Base-by-base conservation (phyloP, 2,797 vertebrate genomes). In the Brachymystax lenok region DNA sequence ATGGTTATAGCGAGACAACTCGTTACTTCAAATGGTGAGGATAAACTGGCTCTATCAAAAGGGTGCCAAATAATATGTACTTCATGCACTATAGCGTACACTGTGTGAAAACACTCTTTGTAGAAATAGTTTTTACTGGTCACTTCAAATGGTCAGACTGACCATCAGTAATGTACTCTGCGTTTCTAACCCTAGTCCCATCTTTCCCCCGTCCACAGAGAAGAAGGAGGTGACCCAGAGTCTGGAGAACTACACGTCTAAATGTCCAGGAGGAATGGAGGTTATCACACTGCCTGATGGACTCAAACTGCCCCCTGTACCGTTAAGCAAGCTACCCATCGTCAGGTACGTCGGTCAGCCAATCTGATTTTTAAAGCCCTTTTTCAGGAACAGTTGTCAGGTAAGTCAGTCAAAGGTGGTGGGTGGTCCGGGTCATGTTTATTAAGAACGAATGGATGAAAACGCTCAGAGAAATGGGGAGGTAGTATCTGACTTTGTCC, bases 151-250 rank as follows among this genome's bases (percentile, higher is more conserved):
- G 59, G 6, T 21, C 59, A 54, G 69, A 51, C 63, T 46, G n/a
- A 33, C 69, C 54, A 35, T 5, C 27, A 13, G 4, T 19, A 13
- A 33, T 67, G 68, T 74, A 16, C 56, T 68, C 51, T 1, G 17
- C 19, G 16, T 13, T n/a, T 30, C 27, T 17, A 33, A 33, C 30
- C 10, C 19, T 1, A 1, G 12, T 12, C 24, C 78, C 14, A 14
- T 61, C 1, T 17, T 28, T 80, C 80, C 80, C 46, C 8, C n/a
- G 7, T 77, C 17, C 46, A 77, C 77, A 96, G 95, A 96, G 85
- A 99, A 99, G 91, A 99, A 99, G 84, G 98, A 99, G 71, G 98
- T 99, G 80, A 97, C 97, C 0, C 98, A 99, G 83, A 99, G 97
- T 92, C 94, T 99, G 88, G 98, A 99, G 89, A 99, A 95, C 91